Evolutionary conservation across 1,140 invertebrate genomes (phyloP).

Genomic region (Heliconius eleuchia): DNA sequence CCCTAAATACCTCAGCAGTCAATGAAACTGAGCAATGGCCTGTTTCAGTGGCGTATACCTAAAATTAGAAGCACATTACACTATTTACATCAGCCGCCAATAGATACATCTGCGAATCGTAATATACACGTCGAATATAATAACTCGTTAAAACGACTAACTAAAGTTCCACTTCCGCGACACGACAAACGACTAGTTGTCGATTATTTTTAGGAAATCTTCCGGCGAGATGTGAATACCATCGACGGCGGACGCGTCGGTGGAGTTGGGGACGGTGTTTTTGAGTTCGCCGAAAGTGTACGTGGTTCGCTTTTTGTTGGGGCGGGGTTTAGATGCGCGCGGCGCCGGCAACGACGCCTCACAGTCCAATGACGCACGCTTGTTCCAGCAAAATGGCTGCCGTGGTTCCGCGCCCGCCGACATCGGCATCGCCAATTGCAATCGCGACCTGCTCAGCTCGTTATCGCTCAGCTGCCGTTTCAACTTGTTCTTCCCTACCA

Average conservation of each 20-base stretch:
- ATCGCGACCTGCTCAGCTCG: slow-evolving; percentile 56
- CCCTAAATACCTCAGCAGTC: slow-evolving; percentile 18
- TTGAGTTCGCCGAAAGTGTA: slow-evolving; percentile 76
- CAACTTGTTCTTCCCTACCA: slow-evolving; percentile 67
- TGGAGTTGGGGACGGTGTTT: slow-evolving; percentile 62
- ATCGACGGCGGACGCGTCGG: slow-evolving; percentile 45
- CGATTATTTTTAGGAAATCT: slow-evolving; percentile 70
- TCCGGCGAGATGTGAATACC: slow-evolving; percentile 59
- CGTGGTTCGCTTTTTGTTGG: slow-evolving; percentile 43
- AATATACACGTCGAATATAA: slow-evolving; percentile 66
- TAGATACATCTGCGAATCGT: slow-evolving; percentile 56
- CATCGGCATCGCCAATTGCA: slow-evolving; percentile 67
- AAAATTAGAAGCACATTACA: slow-evolving; percentile 77
- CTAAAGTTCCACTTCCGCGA: slow-evolving; percentile 31
- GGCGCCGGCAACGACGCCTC: slow-evolving; percentile 44
- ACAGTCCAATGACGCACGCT: slow-evolving; percentile 56
- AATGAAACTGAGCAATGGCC: slow-evolving; percentile 66
- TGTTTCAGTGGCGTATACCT: slow-evolving; percentile 76
- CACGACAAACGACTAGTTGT: slow-evolving; percentile 53
- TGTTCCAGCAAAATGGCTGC: slow-evolving; percentile 58
- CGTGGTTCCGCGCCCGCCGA: slow-evolving; percentile 68
- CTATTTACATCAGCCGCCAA: slow-evolving; percentile 73
- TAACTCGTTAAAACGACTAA: slow-evolving; percentile 51
- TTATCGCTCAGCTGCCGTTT: slow-evolving; percentile 68
- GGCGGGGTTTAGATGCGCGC: slow-evolving; percentile 32